Evolutionary conservation across 2,797 vertebrate genomes (phyloP).

Genomic region (Pangasius macronema): DNA sequence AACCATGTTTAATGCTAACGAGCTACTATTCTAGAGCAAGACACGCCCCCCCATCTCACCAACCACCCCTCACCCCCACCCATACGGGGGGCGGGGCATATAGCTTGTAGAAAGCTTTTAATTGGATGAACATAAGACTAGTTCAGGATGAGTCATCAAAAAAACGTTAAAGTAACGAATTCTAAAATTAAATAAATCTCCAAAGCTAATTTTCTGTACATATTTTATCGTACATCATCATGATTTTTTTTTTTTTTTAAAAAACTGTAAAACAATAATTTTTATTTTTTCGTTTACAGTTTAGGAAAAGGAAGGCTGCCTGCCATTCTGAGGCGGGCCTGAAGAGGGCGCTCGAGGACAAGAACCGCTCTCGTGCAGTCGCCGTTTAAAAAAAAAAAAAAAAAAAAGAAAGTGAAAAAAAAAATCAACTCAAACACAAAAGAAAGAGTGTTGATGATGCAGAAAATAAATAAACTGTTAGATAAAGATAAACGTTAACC

Average conservation of each 20-base stretch:
- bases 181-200: neutral
- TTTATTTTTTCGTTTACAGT: neutral
- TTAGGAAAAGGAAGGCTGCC: slow-evolving; percentile 18
- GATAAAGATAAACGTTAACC: neutral
- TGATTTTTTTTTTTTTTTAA: too few species aligned
- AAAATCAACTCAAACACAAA: slow-evolving; percentile 36
- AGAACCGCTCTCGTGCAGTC: slow-evolving; percentile 32
- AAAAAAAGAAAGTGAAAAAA: slow-evolving; percentile 7
- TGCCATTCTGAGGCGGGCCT: slow-evolving; percentile 50
- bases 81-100: neutral
- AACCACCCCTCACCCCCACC: too few species aligned
- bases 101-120: neutral
- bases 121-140: neutral
- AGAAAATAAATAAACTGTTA: neutral
- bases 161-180: neutral
- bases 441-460: neutral
- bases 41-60: neutral
- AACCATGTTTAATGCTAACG: neutral
- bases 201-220: neutral
- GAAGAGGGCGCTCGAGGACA: slow-evolving; percentile 50
- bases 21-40: neutral
- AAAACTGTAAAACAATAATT: neutral
- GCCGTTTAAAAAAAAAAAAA: neutral
- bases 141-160: neutral
- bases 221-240: too few species aligned